Base-by-base conservation (phyloP, 2,113 vertebrate genomes). In the Chroicocephalus ridibundus region DNA sequence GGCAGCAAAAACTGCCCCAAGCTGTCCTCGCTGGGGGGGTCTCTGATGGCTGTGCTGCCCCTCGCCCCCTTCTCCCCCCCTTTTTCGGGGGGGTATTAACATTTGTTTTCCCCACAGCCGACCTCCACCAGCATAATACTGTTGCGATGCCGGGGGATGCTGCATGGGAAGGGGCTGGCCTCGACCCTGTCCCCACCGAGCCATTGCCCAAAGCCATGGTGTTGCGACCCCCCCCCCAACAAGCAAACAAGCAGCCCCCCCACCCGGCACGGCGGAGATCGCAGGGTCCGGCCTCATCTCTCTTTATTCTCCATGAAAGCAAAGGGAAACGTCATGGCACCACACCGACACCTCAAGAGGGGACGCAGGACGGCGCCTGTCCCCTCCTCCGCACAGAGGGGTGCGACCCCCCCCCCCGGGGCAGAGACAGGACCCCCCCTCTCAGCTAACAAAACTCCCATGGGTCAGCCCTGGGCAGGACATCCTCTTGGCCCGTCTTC, bases 211-310 rank as follows among this genome's bases (percentile, higher is more conserved):
- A 10, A 27, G 22, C 60, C 19, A 2, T 3, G 11, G 13, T 47
- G 47, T 47, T 47, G 47, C 20, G 20, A 47, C 10, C 6, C 8
- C 38, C 46, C 31, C 3, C 2, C 20, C 12, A 1, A 2, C 46
- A 46, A 0, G 14, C 4, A 42, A 62, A 5, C 1, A 3, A 61
- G 60, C 71, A 34, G n/a, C 24, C 47, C 78, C 64, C 0, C 6
- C 34, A 1, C 7, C 24, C n/a, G 0, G 7, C 40, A 3, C 0
- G 8, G 29, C 87, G 44, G 9, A 24, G 29, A 27, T 13, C 2
- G 0, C 2, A 6, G 74, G 6, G 4, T 32, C 20, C 3, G 4
- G 60, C 51, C 55, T 74, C 13, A 0, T 26, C 16, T 5, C 40
- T 40, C 15, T 90, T 93, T 86, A 91, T 91, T 95, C 13, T 32